These are phyloP conservation scores for Tachystola acroxantha DNA, from an alignment of 2,888 invertebrate species.

Conservation along the genomic window DNA sequence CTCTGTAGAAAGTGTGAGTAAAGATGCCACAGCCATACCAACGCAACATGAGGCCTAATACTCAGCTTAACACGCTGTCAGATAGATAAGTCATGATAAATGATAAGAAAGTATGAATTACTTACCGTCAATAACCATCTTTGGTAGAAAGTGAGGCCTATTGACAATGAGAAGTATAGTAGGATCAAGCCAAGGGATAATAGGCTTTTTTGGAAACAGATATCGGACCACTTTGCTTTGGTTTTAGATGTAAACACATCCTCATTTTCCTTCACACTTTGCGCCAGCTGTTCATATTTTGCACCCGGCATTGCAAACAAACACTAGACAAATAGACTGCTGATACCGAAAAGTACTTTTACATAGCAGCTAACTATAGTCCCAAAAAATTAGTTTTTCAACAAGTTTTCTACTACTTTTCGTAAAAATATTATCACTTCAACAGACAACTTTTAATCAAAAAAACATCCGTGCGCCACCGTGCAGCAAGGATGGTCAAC, in stretches of 20 bases:
- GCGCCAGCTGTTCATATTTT: slow-evolving; percentile 72
- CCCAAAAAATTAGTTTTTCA: no score
- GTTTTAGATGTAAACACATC: slow-evolving; percentile 56
- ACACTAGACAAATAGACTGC: slow-evolving; percentile 27
- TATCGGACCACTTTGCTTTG: slow-evolving; percentile 55
- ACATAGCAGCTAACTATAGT: slow-evolving; percentile 42
- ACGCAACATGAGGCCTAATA: background rate
- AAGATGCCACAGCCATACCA: background rate
- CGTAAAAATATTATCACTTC: no score
- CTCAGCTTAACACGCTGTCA: no score
- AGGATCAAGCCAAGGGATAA: slow-evolving; percentile 80
- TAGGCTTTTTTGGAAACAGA: slow-evolving; percentile 58
- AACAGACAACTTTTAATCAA: no score
- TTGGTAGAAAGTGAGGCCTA: slow-evolving; percentile 98
- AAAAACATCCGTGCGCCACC: no score
- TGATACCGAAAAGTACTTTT: slow-evolving; percentile 26
- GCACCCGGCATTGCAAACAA: slow-evolving; percentile 53
- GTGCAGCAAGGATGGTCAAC: no score
- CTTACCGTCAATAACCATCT: slow-evolving; percentile 91
- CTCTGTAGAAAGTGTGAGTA: no score
- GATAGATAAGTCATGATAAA: slow-evolving; percentile 1
- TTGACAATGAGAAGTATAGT: slow-evolving; percentile 93
- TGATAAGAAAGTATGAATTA: slow-evolving; percentile 11
- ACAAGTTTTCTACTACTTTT: no score
- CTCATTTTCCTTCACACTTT: no score